phyloP scores from a whole-genome alignment of 1,140 invertebrate species.

The Formica selysi region DNA sequence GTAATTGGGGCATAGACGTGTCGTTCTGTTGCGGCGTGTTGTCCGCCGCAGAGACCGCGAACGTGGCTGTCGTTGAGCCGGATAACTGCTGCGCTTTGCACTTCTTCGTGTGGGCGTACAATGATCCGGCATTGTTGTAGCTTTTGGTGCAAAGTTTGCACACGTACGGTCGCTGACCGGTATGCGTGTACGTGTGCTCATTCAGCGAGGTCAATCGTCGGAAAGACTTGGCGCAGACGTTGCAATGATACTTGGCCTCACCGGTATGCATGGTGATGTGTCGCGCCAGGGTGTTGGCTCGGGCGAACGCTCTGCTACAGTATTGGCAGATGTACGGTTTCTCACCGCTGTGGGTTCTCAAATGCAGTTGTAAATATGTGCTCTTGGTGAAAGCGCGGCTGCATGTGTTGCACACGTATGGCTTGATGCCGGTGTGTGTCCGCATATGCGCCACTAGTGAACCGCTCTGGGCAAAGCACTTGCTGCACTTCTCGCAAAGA shows the following conservation, averaged over 20 bases:
- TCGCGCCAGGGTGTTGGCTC: conserved; percentile 93
- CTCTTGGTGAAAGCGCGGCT: conserved; percentile 85
- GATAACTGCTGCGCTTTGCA: conserved; percentile 79
- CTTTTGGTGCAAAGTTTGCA: conserved; percentile 88
- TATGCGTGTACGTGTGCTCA: conserved; percentile 83
- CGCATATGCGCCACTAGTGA: conserved; percentile 83
- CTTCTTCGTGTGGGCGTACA: conserved; percentile 83
- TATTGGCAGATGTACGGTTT: conserved; percentile 89
- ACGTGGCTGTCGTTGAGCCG: conserved; percentile 47
- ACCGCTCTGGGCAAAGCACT: conserved; percentile 83
- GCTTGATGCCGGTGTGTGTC: conserved; percentile 82
- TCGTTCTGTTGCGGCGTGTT: conserved; percentile 65
- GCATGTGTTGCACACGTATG: conserved; percentile 85
- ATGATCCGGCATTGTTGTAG: conserved; percentile 85
- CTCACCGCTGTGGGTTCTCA: conserved; percentile 82
- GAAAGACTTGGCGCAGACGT: conserved; percentile 82
- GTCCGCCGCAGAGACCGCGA: conserved; percentile 65
- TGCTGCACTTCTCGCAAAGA: conserved; percentile 83
- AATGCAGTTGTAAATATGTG: conserved; percentile 83
- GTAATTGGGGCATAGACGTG: conserved; percentile 61
- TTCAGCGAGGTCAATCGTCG: conserved; percentile 82
- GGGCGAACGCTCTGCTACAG: conserved; percentile 89
- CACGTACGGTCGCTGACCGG: conserved; percentile 85
- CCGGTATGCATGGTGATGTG: conserved; percentile 92
- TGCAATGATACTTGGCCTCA: conserved; percentile 83